Evolutionary conservation across 2,888 invertebrate species (phyloP).

Genomic region (Drosophila aldrichi): DNA sequence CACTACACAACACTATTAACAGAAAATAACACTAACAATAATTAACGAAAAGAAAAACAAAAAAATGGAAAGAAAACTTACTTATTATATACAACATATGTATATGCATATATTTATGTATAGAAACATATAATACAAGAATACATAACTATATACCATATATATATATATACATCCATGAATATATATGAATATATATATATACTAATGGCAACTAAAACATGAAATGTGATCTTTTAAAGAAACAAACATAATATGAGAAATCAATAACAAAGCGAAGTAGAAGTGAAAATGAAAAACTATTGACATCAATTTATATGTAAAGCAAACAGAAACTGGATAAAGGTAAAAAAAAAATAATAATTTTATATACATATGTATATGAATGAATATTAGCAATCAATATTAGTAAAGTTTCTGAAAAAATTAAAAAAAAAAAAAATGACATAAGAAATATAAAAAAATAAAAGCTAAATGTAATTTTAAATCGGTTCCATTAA

Average conservation of each 20-base stretch:
- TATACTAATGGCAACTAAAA: constrained; percentile 79
- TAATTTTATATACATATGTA: constrained; percentile 15
- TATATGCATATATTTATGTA: constrained; percentile 74
- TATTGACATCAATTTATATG: constrained; percentile 56
- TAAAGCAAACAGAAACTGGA: constrained; percentile 57
- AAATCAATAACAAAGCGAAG: constrained; percentile 46
- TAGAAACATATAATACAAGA: constrained; percentile 66
- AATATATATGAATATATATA: constrained; percentile 67
- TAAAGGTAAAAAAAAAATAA: constrained; percentile 56
- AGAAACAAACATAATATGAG: constrained; percentile 68
- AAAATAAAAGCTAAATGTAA: constrained; percentile 49
- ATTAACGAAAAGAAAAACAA: constrained; percentile 45
- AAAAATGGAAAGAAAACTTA: constrained; percentile 28
- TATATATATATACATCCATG: constrained; percentile 52
- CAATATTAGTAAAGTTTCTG: constrained; percentile 55
- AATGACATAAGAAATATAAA: constrained; percentile 6
- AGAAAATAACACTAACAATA: constrained; percentile 58
- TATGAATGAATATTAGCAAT: constrained; percentile 46
- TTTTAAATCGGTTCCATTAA: constrained; percentile 67
- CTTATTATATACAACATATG: constrained; percentile 62
- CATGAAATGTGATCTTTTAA: constrained; percentile 85
- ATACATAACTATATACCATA: constrained; percentile 63
- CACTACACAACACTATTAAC: constrained; percentile 41
- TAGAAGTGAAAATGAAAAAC: constrained; percentile 24
- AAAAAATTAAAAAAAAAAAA: constrained; percentile 14